Evolutionary conservation across 2,113 vertebrate species (phyloP).

Genomic region (Phylloscopus trochilus): DNA sequence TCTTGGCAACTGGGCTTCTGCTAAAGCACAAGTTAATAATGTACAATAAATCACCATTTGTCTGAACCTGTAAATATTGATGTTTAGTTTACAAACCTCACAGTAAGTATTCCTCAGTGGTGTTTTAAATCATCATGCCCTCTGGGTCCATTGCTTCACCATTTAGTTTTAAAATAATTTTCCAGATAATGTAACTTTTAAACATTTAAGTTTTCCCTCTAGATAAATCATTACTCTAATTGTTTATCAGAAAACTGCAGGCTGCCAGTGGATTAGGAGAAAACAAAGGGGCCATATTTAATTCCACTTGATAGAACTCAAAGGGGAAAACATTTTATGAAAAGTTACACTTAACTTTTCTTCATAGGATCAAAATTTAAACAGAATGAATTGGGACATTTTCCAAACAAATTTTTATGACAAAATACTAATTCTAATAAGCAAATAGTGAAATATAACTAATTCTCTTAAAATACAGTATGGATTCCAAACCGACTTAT

Average conservation of each 20-base stretch:
- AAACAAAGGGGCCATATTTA: neutral
- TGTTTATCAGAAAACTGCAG: constrained; percentile 35
- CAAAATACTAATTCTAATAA: neutral
- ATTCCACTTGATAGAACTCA: neutral
- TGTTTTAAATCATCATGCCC: neutral
- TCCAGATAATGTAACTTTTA: neutral
- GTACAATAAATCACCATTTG: neutral
- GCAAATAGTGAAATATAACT: neutral
- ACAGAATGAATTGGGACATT: neutral
- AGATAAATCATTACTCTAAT: constrained; percentile 38
- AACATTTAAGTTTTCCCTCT: neutral
- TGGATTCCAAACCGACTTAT: neutral
- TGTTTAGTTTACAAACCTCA: neutral
- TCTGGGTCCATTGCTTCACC: neutral
- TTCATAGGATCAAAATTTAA: neutral
- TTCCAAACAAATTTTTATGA: neutral
- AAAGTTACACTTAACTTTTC: neutral
- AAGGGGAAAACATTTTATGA: neutral
- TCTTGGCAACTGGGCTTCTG: neutral
- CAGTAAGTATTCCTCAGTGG: neutral
- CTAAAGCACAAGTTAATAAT: neutral
- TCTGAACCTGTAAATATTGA: constrained; percentile 4
- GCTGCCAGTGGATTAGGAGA: neutral
- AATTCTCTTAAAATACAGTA: neutral
- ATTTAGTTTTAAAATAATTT: constrained; percentile 45